These are phyloP conservation scores for Lithodes maja DNA, from an alignment of 2,888 invertebrate species.

Conservation along the genomic window DNA sequence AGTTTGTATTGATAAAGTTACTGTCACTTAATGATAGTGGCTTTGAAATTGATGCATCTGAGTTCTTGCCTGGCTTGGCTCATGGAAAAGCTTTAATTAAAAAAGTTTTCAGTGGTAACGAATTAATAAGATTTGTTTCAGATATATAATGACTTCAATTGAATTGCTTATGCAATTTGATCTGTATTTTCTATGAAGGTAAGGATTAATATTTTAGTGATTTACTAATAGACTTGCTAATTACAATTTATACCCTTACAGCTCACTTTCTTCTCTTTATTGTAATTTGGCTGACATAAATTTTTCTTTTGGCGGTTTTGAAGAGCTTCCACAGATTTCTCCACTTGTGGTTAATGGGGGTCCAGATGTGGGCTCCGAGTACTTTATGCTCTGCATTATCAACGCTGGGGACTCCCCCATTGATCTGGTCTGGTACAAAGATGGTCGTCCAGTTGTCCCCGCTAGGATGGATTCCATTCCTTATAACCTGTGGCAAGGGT, in stretches of 20 bases:
- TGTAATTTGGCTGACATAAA: neutral
- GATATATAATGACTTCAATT: too few relatives aligned
- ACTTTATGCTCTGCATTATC: slow-evolving; percentile 73
- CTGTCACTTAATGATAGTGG: too few relatives aligned
- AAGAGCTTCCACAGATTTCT: slow-evolving; percentile 75
- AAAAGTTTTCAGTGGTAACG: too few relatives aligned
- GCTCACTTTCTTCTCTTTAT: neutral
- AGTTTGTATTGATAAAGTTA: too few relatives aligned
- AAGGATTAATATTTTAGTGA: neutral
- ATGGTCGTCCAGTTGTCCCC: slow-evolving; percentile 74
- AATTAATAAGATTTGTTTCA: too few relatives aligned
- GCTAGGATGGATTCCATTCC: slow-evolving; percentile 67
- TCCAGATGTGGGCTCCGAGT: slow-evolving; percentile 57
- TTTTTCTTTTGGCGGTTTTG: slow-evolving; percentile 9
- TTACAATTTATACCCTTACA: slow-evolving; percentile 11
- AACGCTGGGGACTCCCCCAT: slow-evolving; percentile 74
- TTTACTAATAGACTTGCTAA: neutral
- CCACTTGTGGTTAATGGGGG: slow-evolving; percentile 72
- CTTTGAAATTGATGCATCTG: too few relatives aligned
- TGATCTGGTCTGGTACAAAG: slow-evolving; percentile 76
- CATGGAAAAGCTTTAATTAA: too few relatives aligned
- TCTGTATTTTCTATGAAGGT: neutral
- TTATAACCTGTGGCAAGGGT: slow-evolving; percentile 38
- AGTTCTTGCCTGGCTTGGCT: too few relatives aligned
- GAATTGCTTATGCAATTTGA: too few relatives aligned